Conservation (phyloP, 1,140 invertebrate genomes). For the Solen grandis region DNA sequence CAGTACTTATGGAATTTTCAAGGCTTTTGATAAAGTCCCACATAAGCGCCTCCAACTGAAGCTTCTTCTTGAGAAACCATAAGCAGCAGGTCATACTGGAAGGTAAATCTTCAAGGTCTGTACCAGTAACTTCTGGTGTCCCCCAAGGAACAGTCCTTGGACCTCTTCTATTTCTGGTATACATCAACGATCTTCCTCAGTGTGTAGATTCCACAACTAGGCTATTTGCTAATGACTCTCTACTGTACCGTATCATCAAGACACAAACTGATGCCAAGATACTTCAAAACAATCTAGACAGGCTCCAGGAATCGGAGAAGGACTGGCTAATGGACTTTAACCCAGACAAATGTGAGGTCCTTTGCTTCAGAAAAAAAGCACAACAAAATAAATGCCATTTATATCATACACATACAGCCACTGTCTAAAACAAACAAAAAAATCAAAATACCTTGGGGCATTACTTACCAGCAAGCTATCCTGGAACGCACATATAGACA, state of each 20-base stretch:
- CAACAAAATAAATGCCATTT: background rate
- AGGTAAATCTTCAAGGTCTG: too few relatives aligned
- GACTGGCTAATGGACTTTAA: background rate
- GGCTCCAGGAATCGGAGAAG: background rate
- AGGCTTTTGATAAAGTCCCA: too few relatives aligned
- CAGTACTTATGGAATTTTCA: constrained; percentile 20
- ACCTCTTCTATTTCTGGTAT: too few relatives aligned
- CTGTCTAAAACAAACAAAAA: background rate
- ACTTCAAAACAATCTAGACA: background rate
- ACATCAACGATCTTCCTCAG: too few relatives aligned
- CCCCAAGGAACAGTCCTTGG: too few relatives aligned
- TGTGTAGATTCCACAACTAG: too few relatives aligned
- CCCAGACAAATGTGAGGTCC: too few relatives aligned
- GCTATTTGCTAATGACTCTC: background rate
- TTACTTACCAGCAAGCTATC: background rate
- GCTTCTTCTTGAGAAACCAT: too few relatives aligned
- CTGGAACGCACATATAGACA: background rate
- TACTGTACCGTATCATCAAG: background rate
- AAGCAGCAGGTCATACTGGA: constrained; percentile 32
- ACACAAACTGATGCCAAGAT: background rate
- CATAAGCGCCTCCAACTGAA: too few relatives aligned
- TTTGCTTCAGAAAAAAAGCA: background rate
- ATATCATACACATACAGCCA: background rate
- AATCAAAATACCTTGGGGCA: background rate
- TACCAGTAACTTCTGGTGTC: background rate